Evolutionary conservation across 2,113 vertebrate species (phyloP).

Genomic region (Dicrurus megarhynchus): DNA sequence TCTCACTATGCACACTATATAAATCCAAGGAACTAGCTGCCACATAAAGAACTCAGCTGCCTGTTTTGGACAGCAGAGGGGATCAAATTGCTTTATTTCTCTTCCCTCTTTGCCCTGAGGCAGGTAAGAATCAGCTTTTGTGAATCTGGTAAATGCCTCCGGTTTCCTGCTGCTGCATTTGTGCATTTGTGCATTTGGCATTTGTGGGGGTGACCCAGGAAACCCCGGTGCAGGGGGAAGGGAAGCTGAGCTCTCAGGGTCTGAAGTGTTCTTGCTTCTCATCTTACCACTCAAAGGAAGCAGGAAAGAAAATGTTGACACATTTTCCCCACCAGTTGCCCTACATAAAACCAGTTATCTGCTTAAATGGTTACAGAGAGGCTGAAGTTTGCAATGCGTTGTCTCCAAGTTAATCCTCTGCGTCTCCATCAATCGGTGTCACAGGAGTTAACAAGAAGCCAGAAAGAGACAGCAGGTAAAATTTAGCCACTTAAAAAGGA

Average conservation of each 20-base stretch:
- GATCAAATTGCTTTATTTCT: not conserved
- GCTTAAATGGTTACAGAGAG: not conserved
- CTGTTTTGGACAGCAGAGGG: not conserved
- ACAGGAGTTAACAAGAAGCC: not conserved
- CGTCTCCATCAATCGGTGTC: not conserved
- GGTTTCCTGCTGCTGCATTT: not conserved
- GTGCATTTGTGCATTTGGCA: not conserved
- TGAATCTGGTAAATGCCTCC: not conserved
- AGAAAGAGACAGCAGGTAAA: not conserved
- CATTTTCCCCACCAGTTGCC: slow-evolving; percentile 11
- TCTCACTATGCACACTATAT: not conserved
- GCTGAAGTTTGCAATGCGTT: not conserved
- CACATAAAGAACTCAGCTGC: not conserved
- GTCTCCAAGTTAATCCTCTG: slow-evolving; percentile 47
- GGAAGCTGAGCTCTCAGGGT: not conserved
- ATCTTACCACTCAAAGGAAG: slow-evolving; percentile 28
- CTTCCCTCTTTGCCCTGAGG: not conserved
- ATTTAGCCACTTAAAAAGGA: not conserved
- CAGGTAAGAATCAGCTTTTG: not conserved
- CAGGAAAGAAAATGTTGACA: slow-evolving; percentile 25
- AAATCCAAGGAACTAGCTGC: not conserved
- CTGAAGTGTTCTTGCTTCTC: slow-evolving; percentile 17
- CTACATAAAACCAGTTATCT: slow-evolving; percentile 44
- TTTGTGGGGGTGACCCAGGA: not conserved
- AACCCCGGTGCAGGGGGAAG: not conserved